Evolutionary conservation across 2,113 vertebrate genomes (phyloP), one percentile per base, ranked within the genome.

Genomic region (Cyphomyrus discorhynchus): DNA sequence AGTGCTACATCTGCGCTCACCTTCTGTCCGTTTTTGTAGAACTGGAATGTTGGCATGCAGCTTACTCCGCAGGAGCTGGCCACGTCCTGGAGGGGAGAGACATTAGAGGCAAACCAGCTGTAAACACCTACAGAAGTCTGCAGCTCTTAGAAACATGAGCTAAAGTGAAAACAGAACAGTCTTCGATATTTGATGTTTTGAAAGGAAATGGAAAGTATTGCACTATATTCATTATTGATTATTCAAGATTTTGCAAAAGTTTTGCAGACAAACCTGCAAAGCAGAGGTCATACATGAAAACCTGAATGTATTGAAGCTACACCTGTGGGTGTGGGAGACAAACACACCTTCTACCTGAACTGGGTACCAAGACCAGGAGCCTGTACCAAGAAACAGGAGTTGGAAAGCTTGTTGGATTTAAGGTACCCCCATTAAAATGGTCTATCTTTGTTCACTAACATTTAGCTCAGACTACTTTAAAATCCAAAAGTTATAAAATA

Each of bases 21-120:
- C 97, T 95, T 97, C 74, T 95, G 35, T 42, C 94, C 94, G 0
- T 93, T 94, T 93, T 97, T 97, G 93, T 96, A 98, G 94, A 97
- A 97, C 88, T 97, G 96, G 94, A 98, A 98, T 3, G 97, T 97
- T 50, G 97, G 97, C 97, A 97, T 97, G 91, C 97, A 97, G 84
- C 94, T 97, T 92, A 98, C 95, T 49, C 96, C 95, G 9, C 96
- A 97, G 1, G 94, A 93, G 52, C 95, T 3, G 85, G 97, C 96
- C 39, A 97, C 94, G 5, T 98, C 97, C 97, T 97, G 88, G 50
- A 19, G 45, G 24, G 24, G 24, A 13, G 35, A 90, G 21, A 90
- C 56, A 49, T 1, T 52, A 13, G 7, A 0, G 52, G 86, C 27
- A 42, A 19, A 24, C 5, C 27, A 87, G 19, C 2, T 42, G 15